A percentile compares a stretch with the other conserved stretches of the same genome.
phyloP scores from a whole-genome alignment of 2,888 invertebrate genomes.

The Trissolcus japonicus region DNA sequence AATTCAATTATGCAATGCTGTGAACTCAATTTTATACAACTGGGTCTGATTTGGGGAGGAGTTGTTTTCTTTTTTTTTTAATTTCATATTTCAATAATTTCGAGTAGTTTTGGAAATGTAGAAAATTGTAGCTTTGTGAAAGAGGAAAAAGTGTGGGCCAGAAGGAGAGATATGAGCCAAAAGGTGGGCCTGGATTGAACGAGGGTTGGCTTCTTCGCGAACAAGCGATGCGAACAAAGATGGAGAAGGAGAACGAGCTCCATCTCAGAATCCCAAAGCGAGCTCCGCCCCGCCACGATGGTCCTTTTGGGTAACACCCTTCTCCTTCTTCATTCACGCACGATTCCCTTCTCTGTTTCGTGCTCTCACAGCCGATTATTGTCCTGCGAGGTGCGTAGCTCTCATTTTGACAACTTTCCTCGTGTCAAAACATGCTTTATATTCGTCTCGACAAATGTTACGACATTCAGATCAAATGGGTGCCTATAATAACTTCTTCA shows the following conservation, averaged over 20 bases:
- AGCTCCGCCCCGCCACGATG: constrained; percentile 71
- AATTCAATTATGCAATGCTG: constrained; percentile 29
- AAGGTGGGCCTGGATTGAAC: constrained; percentile 67
- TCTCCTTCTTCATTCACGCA: constrained; percentile 62
- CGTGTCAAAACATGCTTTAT: constrained; percentile 52
- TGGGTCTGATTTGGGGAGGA: constrained; percentile 5
- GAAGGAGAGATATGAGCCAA: constrained; percentile 57
- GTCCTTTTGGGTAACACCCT: constrained; percentile 64
- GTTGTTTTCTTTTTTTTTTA: too few species aligned
- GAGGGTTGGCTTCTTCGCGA: constrained; percentile 69
- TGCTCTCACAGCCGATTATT: constrained; percentile 41
- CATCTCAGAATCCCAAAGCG: constrained; percentile 71
- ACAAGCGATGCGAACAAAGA: constrained; percentile 69
- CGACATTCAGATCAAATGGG: constrained; percentile 22
- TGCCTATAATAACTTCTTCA: constrained; percentile 6
- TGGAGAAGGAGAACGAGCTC: constrained; percentile 69
- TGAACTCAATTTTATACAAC: constrained; percentile 16
- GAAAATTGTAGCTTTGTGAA: constrained; percentile 38
- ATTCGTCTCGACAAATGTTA: background rate
- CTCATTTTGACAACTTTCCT: constrained; percentile 55
- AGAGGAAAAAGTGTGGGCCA: constrained; percentile 56
- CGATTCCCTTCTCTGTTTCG: constrained; percentile 59
- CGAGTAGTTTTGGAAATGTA: constrained; percentile 2
- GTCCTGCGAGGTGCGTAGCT: constrained; percentile 43
- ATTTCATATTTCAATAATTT: too few species aligned